Conservation (phyloP, 2,797 vertebrate genomes). For the Hephaestus fuliginosus region DNA sequence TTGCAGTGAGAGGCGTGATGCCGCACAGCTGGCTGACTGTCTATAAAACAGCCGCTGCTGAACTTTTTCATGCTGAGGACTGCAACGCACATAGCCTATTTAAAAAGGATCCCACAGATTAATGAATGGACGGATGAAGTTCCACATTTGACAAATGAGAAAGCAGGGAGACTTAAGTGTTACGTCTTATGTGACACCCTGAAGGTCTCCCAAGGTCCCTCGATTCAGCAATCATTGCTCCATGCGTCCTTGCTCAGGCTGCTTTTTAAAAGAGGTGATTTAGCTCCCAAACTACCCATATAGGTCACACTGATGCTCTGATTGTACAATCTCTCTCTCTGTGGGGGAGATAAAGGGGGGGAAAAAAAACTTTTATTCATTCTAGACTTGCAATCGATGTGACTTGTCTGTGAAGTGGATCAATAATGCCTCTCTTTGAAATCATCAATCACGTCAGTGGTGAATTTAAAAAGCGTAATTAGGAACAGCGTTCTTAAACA, state of each 20-base stretch:
- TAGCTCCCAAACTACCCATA: conserved; percentile 82
- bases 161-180: conserved; percentile 50
- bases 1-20: conserved; percentile 82
- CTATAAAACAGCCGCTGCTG: conserved; percentile 64
- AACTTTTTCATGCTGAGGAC: conserved; percentile 69
- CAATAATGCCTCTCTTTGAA: conserved; percentile 88
- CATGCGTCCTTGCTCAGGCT: conserved; percentile 74
- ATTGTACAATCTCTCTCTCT: conserved; percentile 84
- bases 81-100: conserved; percentile 60
- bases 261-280: conserved; percentile 79
- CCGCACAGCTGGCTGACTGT: conserved; percentile 82
- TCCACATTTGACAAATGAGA: conserved; percentile 65
- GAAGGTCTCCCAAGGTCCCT: conserved; percentile 68
- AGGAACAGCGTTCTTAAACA: conserved; percentile 87
- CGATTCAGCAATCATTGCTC: conserved; percentile 71
- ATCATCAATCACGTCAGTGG: conserved; percentile 87
- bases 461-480: conserved; percentile 89
- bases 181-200: conserved; percentile 31
- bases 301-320: conserved; percentile 85
- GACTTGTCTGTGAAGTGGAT: conserved; percentile 90
- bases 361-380: conserved; percentile 81
- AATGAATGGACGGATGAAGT: conserved; percentile 71
- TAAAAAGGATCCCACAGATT: conserved; percentile 70
- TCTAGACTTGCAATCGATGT: conserved; percentile 89
- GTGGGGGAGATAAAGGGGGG: conserved; percentile 71